Evolutionary conservation across 1,140 invertebrate species (phyloP).

Genomic region (Schlechtendalia chinensis): DNA sequence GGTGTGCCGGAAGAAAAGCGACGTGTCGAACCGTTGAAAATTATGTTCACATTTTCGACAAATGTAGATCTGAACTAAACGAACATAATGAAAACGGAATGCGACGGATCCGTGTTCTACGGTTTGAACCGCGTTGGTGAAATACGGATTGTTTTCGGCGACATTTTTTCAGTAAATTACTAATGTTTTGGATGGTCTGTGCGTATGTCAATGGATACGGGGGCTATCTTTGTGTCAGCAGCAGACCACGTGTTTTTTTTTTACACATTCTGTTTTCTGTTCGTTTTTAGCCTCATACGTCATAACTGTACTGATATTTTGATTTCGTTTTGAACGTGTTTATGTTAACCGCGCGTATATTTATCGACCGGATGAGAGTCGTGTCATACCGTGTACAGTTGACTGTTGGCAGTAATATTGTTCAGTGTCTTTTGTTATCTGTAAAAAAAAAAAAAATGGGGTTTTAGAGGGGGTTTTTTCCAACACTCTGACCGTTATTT

Average conservation of each 20-base stretch:
- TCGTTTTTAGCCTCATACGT: constrained; percentile 5
- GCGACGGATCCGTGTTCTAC: no score
- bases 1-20: no score
- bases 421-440: neutral
- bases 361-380: neutral
- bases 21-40: no score
- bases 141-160: no score
- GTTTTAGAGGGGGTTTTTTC: neutral
- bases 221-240: neutral
- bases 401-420: neutral
- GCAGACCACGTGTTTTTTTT: constrained; percentile 5
- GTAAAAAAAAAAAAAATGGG: no score
- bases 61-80: no score
- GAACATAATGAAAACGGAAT: no score
- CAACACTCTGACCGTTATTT: neutral
- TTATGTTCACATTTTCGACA: no score
- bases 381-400: neutral
- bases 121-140: no score
- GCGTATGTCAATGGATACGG: neutral
- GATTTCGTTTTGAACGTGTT: neutral
- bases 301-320: neutral
- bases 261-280: constrained; percentile 10
- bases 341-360: neutral
- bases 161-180: no score
- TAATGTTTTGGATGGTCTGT: constrained; percentile 3